phyloP scores from a whole-genome alignment of 2,888 invertebrate genomes.

The Drosophila melanocephala region DNA sequence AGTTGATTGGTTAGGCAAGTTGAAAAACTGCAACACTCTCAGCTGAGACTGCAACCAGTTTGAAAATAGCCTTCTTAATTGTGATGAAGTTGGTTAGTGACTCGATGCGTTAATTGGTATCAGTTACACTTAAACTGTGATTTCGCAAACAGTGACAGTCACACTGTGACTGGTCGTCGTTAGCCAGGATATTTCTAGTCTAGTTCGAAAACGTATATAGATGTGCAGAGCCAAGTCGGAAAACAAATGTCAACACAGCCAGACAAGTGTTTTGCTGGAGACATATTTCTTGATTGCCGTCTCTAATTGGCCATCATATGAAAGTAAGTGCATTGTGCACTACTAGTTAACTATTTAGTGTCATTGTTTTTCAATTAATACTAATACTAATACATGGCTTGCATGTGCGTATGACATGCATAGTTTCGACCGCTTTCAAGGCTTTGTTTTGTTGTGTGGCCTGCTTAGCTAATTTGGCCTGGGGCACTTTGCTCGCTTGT shows the following conservation, averaged over 20 bases:
- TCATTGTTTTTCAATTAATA: background rate
- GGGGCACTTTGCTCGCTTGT: constrained; percentile 1
- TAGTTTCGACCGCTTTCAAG: constrained; percentile 26
- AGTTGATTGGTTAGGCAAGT: background rate
- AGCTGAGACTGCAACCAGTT: background rate
- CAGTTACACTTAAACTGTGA: background rate
- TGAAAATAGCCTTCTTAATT: background rate
- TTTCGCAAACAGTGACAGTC: background rate
- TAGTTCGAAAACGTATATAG: background rate
- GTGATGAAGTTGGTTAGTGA: background rate
- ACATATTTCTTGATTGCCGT: background rate
- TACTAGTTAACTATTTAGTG: background rate
- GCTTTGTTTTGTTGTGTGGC: constrained; percentile 14
- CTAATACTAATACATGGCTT: background rate
- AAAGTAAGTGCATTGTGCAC: background rate
- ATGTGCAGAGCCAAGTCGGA: background rate
- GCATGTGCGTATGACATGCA: background rate
- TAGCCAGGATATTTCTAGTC: background rate
- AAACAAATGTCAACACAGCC: background rate
- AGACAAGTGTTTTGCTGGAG: background rate
- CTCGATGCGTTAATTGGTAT: background rate
- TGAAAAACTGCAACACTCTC: background rate
- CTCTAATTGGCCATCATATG: background rate
- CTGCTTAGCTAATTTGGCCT: constrained; percentile 15
- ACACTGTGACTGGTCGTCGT: background rate